Evolutionary conservation across 2,797 vertebrate species (phyloP).

Genomic region (Phrynocephalus guinanensis): DNA sequence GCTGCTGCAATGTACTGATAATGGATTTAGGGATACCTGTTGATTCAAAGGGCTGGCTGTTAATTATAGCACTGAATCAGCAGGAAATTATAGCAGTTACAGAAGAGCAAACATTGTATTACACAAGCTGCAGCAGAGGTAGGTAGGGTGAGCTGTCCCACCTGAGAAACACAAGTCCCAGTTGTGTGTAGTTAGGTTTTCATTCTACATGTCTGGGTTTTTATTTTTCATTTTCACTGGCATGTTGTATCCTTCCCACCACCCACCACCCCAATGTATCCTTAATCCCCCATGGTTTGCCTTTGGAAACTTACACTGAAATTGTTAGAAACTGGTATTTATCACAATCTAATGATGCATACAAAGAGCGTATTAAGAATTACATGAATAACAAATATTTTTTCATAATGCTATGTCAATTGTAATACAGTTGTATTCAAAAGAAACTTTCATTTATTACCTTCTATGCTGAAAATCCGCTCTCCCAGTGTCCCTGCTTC

Average conservation of each 20-base stretch:
- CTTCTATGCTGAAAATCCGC: slow-evolving; percentile 97
- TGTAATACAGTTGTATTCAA: background rate
- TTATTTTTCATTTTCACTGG: background rate
- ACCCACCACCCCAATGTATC: background rate
- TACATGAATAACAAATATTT: background rate
- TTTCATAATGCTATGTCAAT: background rate
- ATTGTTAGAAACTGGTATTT: background rate
- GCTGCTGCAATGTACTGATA: background rate
- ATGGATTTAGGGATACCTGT: background rate
- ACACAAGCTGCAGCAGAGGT: background rate
- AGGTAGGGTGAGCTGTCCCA: background rate
- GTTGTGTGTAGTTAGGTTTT: background rate
- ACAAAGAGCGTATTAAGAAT: background rate
- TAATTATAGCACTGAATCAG: background rate
- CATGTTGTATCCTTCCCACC: background rate
- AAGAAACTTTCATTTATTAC: slow-evolving; percentile 67
- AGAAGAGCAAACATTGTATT: background rate
- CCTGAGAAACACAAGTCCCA: background rate
- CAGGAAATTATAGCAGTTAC: background rate
- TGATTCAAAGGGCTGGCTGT: background rate
- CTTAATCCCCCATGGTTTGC: background rate
- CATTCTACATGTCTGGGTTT: background rate
- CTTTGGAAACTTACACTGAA: background rate
- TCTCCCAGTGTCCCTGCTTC: slow-evolving; percentile 91
- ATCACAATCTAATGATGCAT: background rate